Percentiles rank a stretch among this genome's conserved stretches.
phyloP scores from a whole-genome alignment of 35 echinoderm and acorn worm species.

The Hemicentrotus pulcherrimus region DNA sequence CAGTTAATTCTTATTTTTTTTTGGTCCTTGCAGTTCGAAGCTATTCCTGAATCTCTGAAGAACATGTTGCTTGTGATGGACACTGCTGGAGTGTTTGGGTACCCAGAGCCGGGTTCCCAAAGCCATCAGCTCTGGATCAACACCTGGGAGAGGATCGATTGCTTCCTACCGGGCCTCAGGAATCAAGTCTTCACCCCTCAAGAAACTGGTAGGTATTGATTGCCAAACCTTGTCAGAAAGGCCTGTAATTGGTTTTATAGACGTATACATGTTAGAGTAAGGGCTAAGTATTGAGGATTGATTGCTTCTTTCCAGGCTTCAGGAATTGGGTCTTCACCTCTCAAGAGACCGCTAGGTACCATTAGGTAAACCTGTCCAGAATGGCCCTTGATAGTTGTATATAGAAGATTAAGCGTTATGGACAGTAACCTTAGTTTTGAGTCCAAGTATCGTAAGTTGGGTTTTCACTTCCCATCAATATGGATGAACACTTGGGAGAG shows the following conservation, averaged over 20 bases:
- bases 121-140: slow-evolving; percentile 81
- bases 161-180: slow-evolving; percentile 86
- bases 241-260: no score
- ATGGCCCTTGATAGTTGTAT: neutral
- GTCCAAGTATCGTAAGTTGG: neutral
- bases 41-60: slow-evolving; percentile 97
- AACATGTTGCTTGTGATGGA: slow-evolving; percentile 99
- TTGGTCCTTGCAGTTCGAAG: slow-evolving; percentile 75
- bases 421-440: no score
- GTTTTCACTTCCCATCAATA: neutral
- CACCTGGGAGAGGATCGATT: slow-evolving; percentile 98
- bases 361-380: neutral
- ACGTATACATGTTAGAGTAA: no score
- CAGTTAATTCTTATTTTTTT: neutral
- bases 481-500: neutral
- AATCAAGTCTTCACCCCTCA: slow-evolving; percentile 89
- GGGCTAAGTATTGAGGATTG: no score
- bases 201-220: slow-evolving; percentile 70
- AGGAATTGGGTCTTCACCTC: neutral
- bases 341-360: neutral
- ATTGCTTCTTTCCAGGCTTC: neutral
- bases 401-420: no score
- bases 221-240: neutral
- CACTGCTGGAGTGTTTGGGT: slow-evolving; percentile 84
- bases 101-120: slow-evolving; percentile 41